Percentiles rank a stretch among this genome's conserved stretches.
phyloP scores from a whole-genome alignment of 2,797 vertebrate species.

The Champsocephalus gunnari region DNA sequence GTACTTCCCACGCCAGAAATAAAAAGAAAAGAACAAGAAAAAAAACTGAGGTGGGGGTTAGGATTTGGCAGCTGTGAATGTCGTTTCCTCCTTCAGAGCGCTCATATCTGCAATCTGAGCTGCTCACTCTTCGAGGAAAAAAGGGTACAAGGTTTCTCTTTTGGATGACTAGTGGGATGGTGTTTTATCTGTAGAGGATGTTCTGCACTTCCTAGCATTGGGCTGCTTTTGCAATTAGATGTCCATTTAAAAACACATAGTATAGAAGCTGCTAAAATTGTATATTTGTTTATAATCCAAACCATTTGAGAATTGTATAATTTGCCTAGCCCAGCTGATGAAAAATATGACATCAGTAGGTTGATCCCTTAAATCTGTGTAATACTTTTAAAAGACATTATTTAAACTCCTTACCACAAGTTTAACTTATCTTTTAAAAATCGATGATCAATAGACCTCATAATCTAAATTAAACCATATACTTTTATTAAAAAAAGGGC shows the following conservation, averaged over 20 bases:
- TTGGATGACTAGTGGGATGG: neutral
- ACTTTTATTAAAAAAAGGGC: no score
- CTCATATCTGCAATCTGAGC: constrained; percentile 64
- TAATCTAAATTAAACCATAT: no score
- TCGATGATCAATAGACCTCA: no score
- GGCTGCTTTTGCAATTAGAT: neutral
- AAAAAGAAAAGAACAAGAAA: constrained; percentile 32
- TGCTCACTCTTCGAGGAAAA: constrained; percentile 40
- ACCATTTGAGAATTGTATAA: neutral
- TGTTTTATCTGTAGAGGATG: neutral
- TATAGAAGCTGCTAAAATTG: neutral
- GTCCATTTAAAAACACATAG: neutral
- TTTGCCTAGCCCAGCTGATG: neutral
- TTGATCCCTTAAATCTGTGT: no score
- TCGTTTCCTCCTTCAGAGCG: constrained; percentile 52
- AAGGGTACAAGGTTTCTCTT: constrained; percentile 8
- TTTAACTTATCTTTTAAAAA: no score
- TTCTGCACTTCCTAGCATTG: neutral
- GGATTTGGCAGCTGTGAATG: constrained; percentile 63
- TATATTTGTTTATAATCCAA: neutral
- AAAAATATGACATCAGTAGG: neutral
- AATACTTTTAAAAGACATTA: no score
- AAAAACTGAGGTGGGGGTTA: constrained; percentile 29
- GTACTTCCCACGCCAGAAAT: constrained; percentile 65
- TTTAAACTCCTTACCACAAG: no score